Conservation (phyloP, 2,113 vertebrate species). For the Thomomys bottae region DNA sequence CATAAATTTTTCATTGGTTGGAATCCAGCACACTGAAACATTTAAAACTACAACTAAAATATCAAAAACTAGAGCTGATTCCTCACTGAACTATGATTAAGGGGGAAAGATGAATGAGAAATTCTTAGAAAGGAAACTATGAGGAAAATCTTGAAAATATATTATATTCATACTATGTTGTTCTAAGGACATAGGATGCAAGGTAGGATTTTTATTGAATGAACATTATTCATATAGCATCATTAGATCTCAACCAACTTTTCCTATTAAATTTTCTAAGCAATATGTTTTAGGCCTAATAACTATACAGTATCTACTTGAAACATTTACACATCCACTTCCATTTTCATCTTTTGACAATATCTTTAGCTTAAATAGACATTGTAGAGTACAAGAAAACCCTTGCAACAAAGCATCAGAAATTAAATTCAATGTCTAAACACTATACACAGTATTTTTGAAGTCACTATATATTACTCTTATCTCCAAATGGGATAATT, state of each 20-base stretch:
- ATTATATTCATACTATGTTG: neutral
- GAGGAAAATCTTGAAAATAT: neutral
- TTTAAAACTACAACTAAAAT: neutral
- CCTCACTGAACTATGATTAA: neutral
- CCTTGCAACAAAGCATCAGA: neutral
- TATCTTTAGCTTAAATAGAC: neutral
- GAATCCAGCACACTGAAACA: neutral
- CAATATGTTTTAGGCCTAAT: neutral
- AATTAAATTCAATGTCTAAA: neutral
- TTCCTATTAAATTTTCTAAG: neutral
- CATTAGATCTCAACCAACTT: neutral
- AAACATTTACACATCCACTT: neutral
- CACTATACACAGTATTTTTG: neutral
- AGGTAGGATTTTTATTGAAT: neutral
- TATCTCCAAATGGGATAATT: neutral
- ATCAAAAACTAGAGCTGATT: neutral
- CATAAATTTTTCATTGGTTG: conserved; percentile 43
- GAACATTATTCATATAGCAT: neutral
- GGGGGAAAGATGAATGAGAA: neutral
- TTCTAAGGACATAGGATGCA: too few species aligned
- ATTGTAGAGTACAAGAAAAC: neutral
- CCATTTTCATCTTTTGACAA: neutral
- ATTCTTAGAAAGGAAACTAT: neutral
- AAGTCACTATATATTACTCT: neutral
- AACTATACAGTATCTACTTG: neutral